phyloP scores from a whole-genome alignment of 2,113 vertebrate genomes.

The Platysternon megacephalum region DNA sequence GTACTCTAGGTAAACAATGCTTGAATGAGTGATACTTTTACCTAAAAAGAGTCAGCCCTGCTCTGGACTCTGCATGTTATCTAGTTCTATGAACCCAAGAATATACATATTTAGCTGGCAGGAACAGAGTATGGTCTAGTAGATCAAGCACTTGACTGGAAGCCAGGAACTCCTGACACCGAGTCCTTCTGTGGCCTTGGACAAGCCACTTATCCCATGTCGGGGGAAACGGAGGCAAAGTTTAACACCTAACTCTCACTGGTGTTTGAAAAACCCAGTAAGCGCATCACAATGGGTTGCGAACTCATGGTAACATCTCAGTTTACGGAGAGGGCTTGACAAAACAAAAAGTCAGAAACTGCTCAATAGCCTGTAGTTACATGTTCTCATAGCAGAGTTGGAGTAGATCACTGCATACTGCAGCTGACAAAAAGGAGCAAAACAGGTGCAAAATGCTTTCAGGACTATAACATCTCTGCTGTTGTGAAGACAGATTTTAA shows the following conservation, averaged over 20 bases:
- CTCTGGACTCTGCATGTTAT: background rate
- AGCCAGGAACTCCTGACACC: background rate
- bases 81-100: background rate
- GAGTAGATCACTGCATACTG: background rate
- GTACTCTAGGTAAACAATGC: background rate
- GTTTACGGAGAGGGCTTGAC: background rate
- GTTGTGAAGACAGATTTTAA: background rate
- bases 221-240: background rate
- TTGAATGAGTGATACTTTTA: background rate
- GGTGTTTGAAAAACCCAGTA: accelerated
- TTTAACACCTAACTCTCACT: accelerated
- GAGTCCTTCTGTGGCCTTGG: background rate
- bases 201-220: background rate
- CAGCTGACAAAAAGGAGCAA: background rate
- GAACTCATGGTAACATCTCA: background rate
- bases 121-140: background rate
- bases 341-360: background rate
- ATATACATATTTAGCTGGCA: background rate
- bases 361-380: accelerated
- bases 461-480: background rate
- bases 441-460: background rate
- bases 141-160: background rate
- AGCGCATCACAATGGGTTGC: accelerated
- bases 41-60: background rate
- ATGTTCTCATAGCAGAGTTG: background rate